Base-by-base conservation (phyloP, 2,888 invertebrate genomes). In the Pardosa pseudoannulata region DNA sequence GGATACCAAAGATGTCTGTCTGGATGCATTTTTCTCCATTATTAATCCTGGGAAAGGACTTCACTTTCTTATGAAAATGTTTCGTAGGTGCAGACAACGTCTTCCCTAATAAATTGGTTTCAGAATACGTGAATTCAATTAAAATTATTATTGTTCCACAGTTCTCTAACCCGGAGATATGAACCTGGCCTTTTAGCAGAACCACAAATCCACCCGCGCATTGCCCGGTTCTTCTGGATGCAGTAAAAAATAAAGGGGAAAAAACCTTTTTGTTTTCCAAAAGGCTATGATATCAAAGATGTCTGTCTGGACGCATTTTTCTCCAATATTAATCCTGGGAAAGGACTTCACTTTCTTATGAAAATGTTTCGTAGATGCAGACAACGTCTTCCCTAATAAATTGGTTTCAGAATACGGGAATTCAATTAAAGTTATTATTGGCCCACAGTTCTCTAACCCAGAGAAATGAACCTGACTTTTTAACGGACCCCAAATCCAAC, bases 361-460 rank as follows among this genome's bases (percentile, higher is more conserved):
- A 16, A 2, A 16, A 9, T 7, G 1, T 36, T 16, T 46, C 16
- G 11, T 23, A 56, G 56, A 23, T 56, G 56, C 56, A 56, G 56
- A 23, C n/a, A n/a, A n/a, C n/a, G n/a, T n/a, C n/a, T n/a, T n/a
- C n/a, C n/a, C n/a, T n/a, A n/a, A n/a, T n/a, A n/a, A n/a, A n/a
- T n/a, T n/a, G n/a, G 23, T 56, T 23, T 23, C 56, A 16, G 46
- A 6, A 46, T 46, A 46, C 46, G 16, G 11, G 56, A 56, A 56
- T 56, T 23, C 23, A 56, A 56, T 56, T 56, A 56, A 56, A 56
- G 23, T n/a, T 56, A 56, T 56, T 56, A 56, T 56, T 56, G 11
- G 23, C 56, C 23, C 23, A 56, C 23, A 56, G 56, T 23, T 19
- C 56, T 23, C 56, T 19, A 56, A 56, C 56, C 23, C 23, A 16